These are phyloP conservation scores for Spialia ferax DNA, from an alignment of 2,888 invertebrate species.

Conservation along the genomic window DNA sequence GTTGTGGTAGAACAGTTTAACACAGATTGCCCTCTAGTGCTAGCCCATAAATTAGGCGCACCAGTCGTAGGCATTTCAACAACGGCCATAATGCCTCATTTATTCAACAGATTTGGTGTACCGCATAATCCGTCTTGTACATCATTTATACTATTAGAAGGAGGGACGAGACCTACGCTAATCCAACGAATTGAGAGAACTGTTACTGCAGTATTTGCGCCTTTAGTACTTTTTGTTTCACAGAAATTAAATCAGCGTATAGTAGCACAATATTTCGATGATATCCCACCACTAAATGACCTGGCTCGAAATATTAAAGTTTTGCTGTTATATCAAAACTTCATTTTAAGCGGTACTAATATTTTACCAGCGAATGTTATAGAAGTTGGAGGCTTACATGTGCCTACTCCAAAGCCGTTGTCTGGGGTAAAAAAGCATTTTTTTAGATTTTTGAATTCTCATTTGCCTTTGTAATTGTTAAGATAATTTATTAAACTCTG, in stretches of 20 bases:
- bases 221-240: not conserved
- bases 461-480: too few relatives aligned
- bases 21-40: not conserved
- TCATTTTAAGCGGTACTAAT: conserved; percentile 85
- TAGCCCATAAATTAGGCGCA: conserved; percentile 5
- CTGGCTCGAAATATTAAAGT: conserved; percentile 84
- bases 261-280: conserved; percentile 66
- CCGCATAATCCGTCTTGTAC: not conserved
- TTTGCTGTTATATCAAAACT: conserved; percentile 87
- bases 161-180: conserved; percentile 42
- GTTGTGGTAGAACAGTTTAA: conserved; percentile 13
- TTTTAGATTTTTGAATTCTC: not conserved
- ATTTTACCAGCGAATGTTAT: conserved; percentile 86
- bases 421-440: conserved; percentile 34
- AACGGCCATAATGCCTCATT: not conserved
- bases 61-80: conserved; percentile 10
- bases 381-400: conserved; percentile 88
- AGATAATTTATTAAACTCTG: too few relatives aligned
- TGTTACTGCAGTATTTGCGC: not conserved
- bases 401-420: conserved; percentile 51
- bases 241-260: not conserved
- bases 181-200: conserved; percentile 66
- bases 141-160: not conserved
- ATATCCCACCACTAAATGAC: conserved; percentile 82
- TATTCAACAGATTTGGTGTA: not conserved